Percentiles rank a stretch among this genome's conserved stretches.
phyloP scores from a whole-genome alignment of 2,113 vertebrate genomes.

The Pteronura brasiliensis region DNA sequence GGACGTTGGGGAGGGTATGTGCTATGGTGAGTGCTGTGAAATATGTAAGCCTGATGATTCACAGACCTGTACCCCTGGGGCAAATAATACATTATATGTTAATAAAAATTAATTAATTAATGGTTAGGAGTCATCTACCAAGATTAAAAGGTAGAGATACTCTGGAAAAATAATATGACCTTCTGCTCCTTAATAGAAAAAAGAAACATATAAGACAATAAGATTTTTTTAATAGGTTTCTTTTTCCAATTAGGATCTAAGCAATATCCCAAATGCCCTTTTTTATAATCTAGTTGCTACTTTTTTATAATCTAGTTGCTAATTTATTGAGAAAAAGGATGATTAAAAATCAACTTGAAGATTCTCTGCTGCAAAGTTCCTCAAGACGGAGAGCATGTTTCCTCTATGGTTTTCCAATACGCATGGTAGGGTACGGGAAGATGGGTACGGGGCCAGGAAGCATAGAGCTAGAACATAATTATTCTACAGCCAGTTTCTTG shows the following conservation, averaged over 20 bases:
- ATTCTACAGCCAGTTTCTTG: neutral
- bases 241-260: neutral
- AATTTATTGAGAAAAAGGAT: neutral
- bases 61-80: too few relatives aligned
- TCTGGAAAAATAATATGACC: neutral
- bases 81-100: too few relatives aligned
- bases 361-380: neutral
- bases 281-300: neutral
- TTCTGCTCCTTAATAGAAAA: slow-evolving; percentile 11
- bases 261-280: neutral
- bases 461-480: neutral
- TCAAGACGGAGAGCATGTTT: neutral
- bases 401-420: neutral
- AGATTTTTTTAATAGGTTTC: neutral
- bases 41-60: too few relatives aligned
- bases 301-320: neutral
- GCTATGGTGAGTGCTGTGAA: too few relatives aligned
- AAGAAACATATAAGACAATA: neutral
- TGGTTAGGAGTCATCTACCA: neutral
- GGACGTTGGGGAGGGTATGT: too few relatives aligned
- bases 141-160: neutral
- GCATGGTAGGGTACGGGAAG: neutral
- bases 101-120: neutral
- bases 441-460: neutral
- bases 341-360: neutral